A percentile compares a stretch with the other conserved stretches of the same genome.
phyloP scores from a whole-genome alignment of 2,797 vertebrate species.

The Macropus fuliginosus region DNA sequence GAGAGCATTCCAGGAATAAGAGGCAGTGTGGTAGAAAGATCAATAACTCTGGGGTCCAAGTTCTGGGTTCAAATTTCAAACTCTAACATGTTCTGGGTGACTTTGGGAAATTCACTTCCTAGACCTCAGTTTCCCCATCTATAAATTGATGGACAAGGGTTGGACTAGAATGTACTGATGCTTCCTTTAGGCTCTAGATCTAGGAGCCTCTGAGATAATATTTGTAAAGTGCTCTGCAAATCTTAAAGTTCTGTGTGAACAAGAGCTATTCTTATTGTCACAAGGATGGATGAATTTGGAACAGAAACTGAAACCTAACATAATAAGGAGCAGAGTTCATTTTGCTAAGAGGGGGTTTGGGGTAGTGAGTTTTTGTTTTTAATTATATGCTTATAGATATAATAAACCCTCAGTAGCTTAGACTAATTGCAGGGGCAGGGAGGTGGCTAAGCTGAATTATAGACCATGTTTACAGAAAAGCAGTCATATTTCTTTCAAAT shows the following conservation, averaged over 20 bases:
- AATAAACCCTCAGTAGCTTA: not conserved
- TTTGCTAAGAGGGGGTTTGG: not conserved
- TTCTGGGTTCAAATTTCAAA: not conserved
- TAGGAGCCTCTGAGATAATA: not conserved
- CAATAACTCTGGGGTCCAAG: not conserved
- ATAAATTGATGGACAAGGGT: not conserved
- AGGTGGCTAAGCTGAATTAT: not conserved
- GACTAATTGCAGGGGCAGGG: not conserved
- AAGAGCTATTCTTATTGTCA: not conserved
- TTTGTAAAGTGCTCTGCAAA: not conserved
- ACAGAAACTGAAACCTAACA: not conserved
- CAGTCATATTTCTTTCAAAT: not conserved
- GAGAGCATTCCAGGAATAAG: not conserved
- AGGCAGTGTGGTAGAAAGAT: not conserved
- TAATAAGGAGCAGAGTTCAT: not conserved
- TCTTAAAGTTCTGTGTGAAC: not conserved
- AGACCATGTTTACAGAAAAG: not conserved
- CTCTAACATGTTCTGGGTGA: not conserved
- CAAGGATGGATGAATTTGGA: not conserved
- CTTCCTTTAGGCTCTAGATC: not conserved
- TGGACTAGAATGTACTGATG: not conserved
- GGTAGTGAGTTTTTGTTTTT: not conserved
- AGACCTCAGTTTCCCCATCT: not conserved
- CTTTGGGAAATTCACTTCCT: not conserved
- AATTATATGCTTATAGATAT: conserved; percentile 1